These are phyloP conservation scores for Eriocheir sinensis DNA, from an alignment of 1,140 invertebrate genomes.

Conservation along the genomic window DNA sequence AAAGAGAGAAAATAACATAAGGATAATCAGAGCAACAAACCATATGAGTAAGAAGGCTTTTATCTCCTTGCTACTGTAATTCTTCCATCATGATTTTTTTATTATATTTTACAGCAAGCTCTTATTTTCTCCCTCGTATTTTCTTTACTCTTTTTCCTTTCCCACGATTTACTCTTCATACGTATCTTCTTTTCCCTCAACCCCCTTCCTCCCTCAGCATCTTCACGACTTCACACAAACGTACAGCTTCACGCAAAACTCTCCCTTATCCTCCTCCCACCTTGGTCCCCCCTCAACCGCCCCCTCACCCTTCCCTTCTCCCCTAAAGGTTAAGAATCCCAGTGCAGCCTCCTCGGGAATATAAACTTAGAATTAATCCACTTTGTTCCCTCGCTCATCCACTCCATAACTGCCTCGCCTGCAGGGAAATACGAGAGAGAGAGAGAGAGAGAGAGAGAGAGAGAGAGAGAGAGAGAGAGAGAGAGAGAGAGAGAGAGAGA, in stretches of 20 bases:
- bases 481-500: slow-evolving; percentile 50
- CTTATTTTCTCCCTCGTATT: neutral
- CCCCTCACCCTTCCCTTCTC: neutral
- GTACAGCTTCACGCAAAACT: slow-evolving; percentile 3
- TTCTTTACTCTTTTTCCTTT: neutral
- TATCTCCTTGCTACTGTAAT: neutral
- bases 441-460: slow-evolving; percentile 31
- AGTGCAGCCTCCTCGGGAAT: neutral
- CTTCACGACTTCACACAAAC: neutral
- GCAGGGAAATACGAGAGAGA: slow-evolving; percentile 35
- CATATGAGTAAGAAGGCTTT: neutral
- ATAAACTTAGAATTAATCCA: slow-evolving; percentile 26
- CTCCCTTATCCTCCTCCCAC: too few relatives aligned
- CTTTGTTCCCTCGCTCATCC: slow-evolving; percentile 13
- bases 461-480: slow-evolving; percentile 41
- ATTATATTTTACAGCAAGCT: too few relatives aligned
- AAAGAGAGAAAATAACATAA: neutral
- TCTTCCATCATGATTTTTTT: neutral
- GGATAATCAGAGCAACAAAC: neutral
- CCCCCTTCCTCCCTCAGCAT: neutral
- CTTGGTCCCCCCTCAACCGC: too few relatives aligned
- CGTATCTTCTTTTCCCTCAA: neutral
- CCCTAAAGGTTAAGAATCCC: neutral
- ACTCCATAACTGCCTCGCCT: slow-evolving; percentile 16
- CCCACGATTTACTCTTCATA: too few relatives aligned